Base-by-base conservation (phyloP, 2,797 vertebrate genomes). In the Gymnocypris eckloni region DNA sequence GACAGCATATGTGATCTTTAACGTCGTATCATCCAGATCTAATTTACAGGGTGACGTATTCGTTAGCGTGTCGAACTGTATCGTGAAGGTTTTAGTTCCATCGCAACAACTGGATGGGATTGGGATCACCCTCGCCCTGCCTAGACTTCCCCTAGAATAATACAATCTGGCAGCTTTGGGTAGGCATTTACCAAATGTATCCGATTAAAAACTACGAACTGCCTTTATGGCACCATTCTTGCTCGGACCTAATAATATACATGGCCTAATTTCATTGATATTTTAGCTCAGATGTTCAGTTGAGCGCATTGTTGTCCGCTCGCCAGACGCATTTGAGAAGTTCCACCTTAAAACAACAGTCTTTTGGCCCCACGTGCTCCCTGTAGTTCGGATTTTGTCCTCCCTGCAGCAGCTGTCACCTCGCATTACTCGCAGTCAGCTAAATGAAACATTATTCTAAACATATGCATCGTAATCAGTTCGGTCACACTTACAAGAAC, bases 361-460 rank as follows among this genome's bases (percentile, higher is more conserved):
- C 92, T 98, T 99, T 98, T 98, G 98, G 97, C 97, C 98, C 96
- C 96, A 95, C 95, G 94, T 96, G 97, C 97, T 96, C 97, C 97
- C 98, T 96, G 97, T 98, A 98, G 97, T 97, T 95, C 95, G 96
- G 95, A 96, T 96, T 96, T 96, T 98, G 98, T 98, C 98, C 97
- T 97, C 98, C 96, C 96, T 95, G 96, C 97, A 98, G 98, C 98
- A 99, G 98, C 98, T 99, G 98, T 99, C 98, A 99, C 97, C 98
- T 98, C 95, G 97, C 97, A 99, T 99, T 99, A 99, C 98, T 99
- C 97, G 98, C 98, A 99, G 98, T 99, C 98, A 99, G 98, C 98
- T 99, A 99, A 99, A 99, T 99, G 98, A 99, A 99, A 99, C 98
- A 99, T 99, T 99, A 99, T 99, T 99, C 98, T 99, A 99, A 99